These are phyloP conservation scores for Drosophila sproati DNA, from an alignment of 1,140 invertebrate species.

Conservation along the genomic window DNA sequence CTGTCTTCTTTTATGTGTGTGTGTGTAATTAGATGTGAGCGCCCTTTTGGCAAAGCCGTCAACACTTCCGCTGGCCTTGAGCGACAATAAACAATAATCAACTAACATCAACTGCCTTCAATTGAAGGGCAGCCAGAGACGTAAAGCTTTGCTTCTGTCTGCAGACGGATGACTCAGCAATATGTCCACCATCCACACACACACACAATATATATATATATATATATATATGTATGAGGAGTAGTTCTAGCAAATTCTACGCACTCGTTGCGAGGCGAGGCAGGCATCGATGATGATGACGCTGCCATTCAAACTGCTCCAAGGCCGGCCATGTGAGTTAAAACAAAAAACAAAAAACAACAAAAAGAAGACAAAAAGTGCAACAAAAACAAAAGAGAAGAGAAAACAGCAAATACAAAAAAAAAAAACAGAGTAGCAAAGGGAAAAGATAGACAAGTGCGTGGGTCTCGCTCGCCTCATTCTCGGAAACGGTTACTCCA, in stretches of 20 bases:
- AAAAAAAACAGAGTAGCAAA: not conserved
- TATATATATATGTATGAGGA: not conserved
- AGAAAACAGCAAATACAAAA: slow-evolving; percentile 3
- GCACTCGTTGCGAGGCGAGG: slow-evolving; percentile 16
- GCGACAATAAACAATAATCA: slow-evolving; percentile 63
- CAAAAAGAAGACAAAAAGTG: slow-evolving; percentile 25
- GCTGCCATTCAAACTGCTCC: slow-evolving; percentile 51
- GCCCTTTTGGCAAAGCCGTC: slow-evolving; percentile 22
- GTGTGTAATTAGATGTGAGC: slow-evolving; percentile 54
- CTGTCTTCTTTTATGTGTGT: slow-evolving; percentile 8
- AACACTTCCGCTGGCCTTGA: slow-evolving; percentile 80
- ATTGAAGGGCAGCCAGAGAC: slow-evolving; percentile 20
- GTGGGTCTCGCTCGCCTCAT: slow-evolving; percentile 41
- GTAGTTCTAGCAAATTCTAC: slow-evolving; percentile 34
- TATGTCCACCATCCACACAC: not conserved
- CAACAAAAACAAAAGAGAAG: not conserved
- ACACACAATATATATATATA: not conserved
- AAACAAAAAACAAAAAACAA: slow-evolving; percentile 27
- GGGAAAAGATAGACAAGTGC: slow-evolving; percentile 27
- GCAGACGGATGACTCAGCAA: slow-evolving; percentile 29
- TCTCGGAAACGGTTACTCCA: slow-evolving; percentile 79
- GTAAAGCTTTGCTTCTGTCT: not conserved
- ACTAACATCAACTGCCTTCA: slow-evolving; percentile 39
- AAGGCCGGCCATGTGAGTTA: slow-evolving; percentile 54
- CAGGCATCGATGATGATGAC: slow-evolving; percentile 21